Evolutionary conservation across 2,888 invertebrate species (phyloP).

Genomic region (Apotomis betuletana): DNA sequence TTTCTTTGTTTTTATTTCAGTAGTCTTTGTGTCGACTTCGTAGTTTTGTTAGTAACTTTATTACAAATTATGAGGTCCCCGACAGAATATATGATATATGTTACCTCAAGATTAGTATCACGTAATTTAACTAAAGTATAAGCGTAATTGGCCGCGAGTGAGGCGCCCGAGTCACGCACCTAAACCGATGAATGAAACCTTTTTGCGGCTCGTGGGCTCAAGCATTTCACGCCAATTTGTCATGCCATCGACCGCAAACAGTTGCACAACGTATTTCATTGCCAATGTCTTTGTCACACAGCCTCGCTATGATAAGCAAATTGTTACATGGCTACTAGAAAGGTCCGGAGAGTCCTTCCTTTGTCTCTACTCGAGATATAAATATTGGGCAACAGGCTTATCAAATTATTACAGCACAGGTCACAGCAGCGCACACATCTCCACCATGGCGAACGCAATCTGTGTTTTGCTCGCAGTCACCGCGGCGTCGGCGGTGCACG

Average conservation of each 20-base stretch:
- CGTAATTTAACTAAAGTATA: not conserved
- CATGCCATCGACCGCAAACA: constrained; percentile 59
- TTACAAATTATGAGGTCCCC: too few species aligned
- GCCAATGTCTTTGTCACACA: constrained; percentile 75
- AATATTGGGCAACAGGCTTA: constrained; percentile 78
- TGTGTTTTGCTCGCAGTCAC: constrained; percentile 61
- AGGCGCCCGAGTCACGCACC: constrained; percentile 23
- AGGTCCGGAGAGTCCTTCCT: constrained; percentile 63
- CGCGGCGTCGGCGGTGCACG: constrained; percentile 63
- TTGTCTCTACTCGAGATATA: constrained; percentile 74
- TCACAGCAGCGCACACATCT: constrained; percentile 62
- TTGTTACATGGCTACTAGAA: constrained; percentile 79
- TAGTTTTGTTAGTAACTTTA: too few species aligned
- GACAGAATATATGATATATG: not conserved
- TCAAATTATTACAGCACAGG: constrained; percentile 73
- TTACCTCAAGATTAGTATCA: not conserved
- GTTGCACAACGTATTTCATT: constrained; percentile 72
- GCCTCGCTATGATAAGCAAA: constrained; percentile 77
- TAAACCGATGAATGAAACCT: constrained; percentile 31
- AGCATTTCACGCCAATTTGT: constrained; percentile 64
- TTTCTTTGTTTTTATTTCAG: too few species aligned
- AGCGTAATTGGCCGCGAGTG: too few species aligned
- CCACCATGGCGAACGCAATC: constrained; percentile 62
- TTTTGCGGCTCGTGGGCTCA: constrained; percentile 52
- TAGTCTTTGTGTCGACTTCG: too few species aligned